A percentile compares a stretch with the other conserved stretches of the same genome.
Evolutionary conservation across 2,888 invertebrate genomes (phyloP).

Genomic region (Deroplatys truncata): DNA sequence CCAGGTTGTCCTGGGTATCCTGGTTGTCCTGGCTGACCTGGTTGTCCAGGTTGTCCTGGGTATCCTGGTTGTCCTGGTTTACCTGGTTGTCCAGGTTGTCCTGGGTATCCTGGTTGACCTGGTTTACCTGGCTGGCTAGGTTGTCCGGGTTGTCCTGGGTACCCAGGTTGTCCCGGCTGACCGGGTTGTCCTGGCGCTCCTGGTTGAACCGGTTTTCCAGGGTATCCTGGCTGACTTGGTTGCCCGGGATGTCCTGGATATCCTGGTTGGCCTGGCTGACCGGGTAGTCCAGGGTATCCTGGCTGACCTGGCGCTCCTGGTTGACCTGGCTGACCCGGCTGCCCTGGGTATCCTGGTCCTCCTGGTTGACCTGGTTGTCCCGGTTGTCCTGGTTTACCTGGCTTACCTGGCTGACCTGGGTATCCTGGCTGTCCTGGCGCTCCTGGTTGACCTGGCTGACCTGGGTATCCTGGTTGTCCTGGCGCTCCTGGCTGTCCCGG

Average conservation of each 20-base stretch:
- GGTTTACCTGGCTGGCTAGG: conserved; percentile 28
- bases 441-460: conserved; percentile 30
- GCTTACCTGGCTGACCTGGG: conserved; percentile 36
- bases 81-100: not conserved
- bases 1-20: conserved; percentile 26
- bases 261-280: no score
- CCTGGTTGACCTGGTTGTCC: no score
- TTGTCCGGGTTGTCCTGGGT: conserved; percentile 17
- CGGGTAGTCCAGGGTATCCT: no score
- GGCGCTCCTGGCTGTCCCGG: conserved; percentile 29
- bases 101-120: not conserved
- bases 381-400: conserved; percentile 30
- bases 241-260: no score
- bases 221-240: no score
- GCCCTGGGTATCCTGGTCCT: no score
- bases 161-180: conserved; percentile 1
- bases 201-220: conserved; percentile 19
- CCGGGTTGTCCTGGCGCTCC: conserved; percentile 20
- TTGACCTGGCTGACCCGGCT: no score
- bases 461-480: conserved; percentile 38
- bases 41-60: conserved; percentile 28
- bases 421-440: conserved; percentile 30
- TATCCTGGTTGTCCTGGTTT: conserved; percentile 26
- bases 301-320: no score
- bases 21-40: conserved; percentile 23